Base-by-base conservation (phyloP, 1,140 invertebrate species). In the Megalopta genalis region DNA sequence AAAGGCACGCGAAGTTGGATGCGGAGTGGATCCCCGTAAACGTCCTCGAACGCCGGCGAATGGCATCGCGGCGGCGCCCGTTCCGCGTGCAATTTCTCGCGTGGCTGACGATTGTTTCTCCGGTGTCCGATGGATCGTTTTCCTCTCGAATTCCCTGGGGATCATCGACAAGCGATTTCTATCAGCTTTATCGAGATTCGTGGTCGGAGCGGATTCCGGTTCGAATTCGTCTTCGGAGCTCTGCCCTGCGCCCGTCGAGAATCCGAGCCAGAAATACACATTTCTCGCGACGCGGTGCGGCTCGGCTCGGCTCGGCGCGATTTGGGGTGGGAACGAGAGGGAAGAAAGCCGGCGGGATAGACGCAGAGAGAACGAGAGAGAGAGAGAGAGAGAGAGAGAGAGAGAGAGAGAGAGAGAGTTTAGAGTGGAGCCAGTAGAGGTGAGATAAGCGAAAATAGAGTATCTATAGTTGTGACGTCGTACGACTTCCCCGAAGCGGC, bases 391-490 rank as follows among this genome's bases (percentile, higher is more conserved):
- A 62, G 49, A 16, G 62, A 74, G 54, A 76, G n/a, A 66, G 62
- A 18, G 27, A 52, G 52, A 63, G 63, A 54, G 59, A 54, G 32
- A 32, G 49, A 74, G 42, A 6, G 57, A 27, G 37, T 32, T 21
- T 64, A 62, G 49, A 62, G 62, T 64, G 27, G 62, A 80, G n/a
- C 49, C 27, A 21, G 49, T 42, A 23, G 27, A 67, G 66, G 60
- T 77, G 66, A 87, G 80, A 88, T 88, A 86, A 87, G 83, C 85
- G 77, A 86, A 88, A 88, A 88, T 88, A 85, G 83, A 87, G 83
- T 78, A 64, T 75, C 72, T 81, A 76, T 85, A 84, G 77, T 76
- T 68, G 79, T 86, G 86, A 86, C 78, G 85, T 86, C 52, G 82
- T 66, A 60, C 70, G 27, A 39, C 59, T 86, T 82, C 84, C 52